Base-by-base conservation (phyloP, 1,140 invertebrate genomes). In the Rhagoletis zephyria region DNA sequence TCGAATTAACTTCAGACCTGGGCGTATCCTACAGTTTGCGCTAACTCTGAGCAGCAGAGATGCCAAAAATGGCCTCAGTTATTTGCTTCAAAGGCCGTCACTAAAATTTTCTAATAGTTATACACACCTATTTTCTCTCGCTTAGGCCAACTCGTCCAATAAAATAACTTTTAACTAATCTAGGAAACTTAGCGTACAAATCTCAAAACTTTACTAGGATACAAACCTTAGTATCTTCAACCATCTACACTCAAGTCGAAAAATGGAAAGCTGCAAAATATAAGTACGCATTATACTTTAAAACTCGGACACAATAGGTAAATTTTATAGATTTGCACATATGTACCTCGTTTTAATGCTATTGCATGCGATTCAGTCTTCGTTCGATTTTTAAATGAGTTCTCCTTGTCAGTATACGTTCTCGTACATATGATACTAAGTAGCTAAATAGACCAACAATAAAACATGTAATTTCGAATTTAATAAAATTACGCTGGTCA, bases 401-500 rank as follows among this genome's bases (percentile, higher is more conserved):
- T 7, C 94, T 89, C 56, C 94, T 90, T 85, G 93, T 93, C 48
- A 94, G 86, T 48, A 91, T 87, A 19, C 92, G 89, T 87, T 93
- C 90, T 0, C 92, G 87, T 4, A 91, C 89, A 89, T 91, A 92
- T 67, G 91, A 90, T 3, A 90, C 85, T 16, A 91, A 87, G 48
- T 91, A 92, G 89, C 87, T 87, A 91, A 95, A 45, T 96, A 97
- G 88, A 10, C 95, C 95, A 56, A 96, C 86, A 0, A 95, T 91
- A 89, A 97, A 95, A 93, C 96, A 96, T 88, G 95, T 95, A 14
- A 94, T 94, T 90, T 97, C 96, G 92, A 98, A 98, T 90, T 96
- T 95, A 95, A 97, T 97, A 93, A 97, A 98, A 67, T 95, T 95
- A 87, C 94, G 93, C 91, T 97, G 96, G 90, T 97, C 96, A 56